Evolutionary conservation across 2,113 vertebrate species (phyloP).

Genomic region (Hylia prasina): DNA sequence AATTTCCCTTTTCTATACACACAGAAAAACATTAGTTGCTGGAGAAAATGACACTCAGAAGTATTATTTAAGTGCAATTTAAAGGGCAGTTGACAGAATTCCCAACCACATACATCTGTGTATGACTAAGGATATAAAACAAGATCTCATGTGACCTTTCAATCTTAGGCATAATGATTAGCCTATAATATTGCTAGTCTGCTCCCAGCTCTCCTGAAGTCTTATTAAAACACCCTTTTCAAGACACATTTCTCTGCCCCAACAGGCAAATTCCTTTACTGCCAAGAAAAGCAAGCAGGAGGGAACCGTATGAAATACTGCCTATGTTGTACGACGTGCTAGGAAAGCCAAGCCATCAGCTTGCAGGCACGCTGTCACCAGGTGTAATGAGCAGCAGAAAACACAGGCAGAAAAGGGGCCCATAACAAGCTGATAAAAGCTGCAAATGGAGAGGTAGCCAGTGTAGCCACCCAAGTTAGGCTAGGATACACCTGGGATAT

Average conservation of each 20-base stretch:
- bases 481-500: background rate
- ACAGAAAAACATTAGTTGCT: background rate
- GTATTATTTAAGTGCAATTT: conserved; percentile 48
- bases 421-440: background rate
- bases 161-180: conserved; percentile 26
- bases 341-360: background rate
- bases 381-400: background rate
- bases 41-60: conserved; percentile 16
- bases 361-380: background rate
- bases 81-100: conserved; percentile 35
- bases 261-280: conserved; percentile 4
- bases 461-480: background rate
- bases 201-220: conserved; percentile 38
- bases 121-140: conserved; percentile 42
- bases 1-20: background rate
- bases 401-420: background rate
- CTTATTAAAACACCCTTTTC: conserved; percentile 48
- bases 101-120: conserved; percentile 34
- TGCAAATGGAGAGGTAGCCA: background rate
- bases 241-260: conserved; percentile 7
- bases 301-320: background rate
- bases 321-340: rapidly evolving
- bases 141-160: conserved; percentile 51
- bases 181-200: conserved; percentile 13
- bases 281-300: conserved; percentile 47